These are phyloP conservation scores for Saguinus midas DNA, from an alignment of 2,113 vertebrate species.

Conservation along the genomic window DNA sequence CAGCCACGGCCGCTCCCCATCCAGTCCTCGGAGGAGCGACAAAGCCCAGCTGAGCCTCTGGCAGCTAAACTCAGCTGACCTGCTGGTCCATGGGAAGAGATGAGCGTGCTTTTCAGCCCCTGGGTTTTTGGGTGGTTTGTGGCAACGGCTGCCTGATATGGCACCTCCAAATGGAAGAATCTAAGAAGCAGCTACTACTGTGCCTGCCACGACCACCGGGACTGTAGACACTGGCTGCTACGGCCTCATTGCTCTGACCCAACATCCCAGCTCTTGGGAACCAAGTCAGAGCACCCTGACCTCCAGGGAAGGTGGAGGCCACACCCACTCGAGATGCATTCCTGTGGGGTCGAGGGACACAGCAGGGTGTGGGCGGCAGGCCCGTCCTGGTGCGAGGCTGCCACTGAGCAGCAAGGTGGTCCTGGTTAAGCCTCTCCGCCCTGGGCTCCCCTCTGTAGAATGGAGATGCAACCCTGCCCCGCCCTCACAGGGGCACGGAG, in stretches of 20 bases:
- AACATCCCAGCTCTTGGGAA: neutral
- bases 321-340: neutral
- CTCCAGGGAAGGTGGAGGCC: neutral
- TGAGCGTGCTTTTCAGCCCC: accelerated
- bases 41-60: neutral
- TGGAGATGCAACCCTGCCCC: neutral
- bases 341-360: no score
- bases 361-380: neutral
- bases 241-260: neutral
- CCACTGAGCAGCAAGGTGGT: neutral
- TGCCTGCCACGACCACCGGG: accelerated
- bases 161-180: accelerated
- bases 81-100: accelerated
- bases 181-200: accelerated
- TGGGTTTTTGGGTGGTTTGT: neutral
- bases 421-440: neutral
- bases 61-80: neutral
- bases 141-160: no score
- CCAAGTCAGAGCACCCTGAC: neutral
- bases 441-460: neutral
- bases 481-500: accelerated
- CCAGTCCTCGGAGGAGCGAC: accelerated
- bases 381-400: neutral
- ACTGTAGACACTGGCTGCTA: no score
- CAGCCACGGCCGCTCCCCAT: neutral